phyloP scores from a whole-genome alignment of 1,140 invertebrate species.

The Pachypsylla venusta region DNA sequence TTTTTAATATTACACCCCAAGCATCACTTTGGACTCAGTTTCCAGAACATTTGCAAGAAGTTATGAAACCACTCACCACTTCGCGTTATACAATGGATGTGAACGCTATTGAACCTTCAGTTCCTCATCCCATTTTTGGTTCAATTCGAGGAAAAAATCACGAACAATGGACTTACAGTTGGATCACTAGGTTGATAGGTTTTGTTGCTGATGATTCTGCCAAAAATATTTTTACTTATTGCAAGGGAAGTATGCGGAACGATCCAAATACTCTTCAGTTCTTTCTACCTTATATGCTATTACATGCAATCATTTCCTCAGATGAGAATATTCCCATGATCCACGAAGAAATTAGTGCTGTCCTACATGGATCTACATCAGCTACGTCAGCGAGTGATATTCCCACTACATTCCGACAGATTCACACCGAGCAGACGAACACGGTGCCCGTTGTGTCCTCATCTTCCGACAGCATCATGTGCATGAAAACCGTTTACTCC shows the following conservation, averaged over 20 bases:
- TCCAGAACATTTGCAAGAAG: slow-evolving; percentile 20
- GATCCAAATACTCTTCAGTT: slow-evolving; percentile 49
- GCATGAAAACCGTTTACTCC: slow-evolving; percentile 48
- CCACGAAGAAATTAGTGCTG: slow-evolving; percentile 15
- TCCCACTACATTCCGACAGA: background rate
- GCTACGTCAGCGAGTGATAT: background rate
- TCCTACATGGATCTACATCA: background rate
- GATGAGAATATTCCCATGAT: slow-evolving; percentile 14
- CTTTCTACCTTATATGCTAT: slow-evolving; percentile 53
- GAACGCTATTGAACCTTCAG: background rate
- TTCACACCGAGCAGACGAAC: background rate
- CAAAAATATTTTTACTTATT: slow-evolving; percentile 41
- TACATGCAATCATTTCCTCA: slow-evolving; percentile 7
- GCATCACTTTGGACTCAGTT: slow-evolving; percentile 18
- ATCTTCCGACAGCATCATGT: slow-evolving; percentile 23
- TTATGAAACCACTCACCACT: slow-evolving; percentile 21
- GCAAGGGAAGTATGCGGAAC: slow-evolving; percentile 49
- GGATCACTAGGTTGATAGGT: slow-evolving; percentile 42
- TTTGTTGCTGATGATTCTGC: slow-evolving; percentile 37
- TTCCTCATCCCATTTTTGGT: slow-evolving; percentile 41
- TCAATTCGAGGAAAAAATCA: slow-evolving; percentile 45
- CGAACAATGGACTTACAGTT: slow-evolving; percentile 55
- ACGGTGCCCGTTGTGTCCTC: background rate
- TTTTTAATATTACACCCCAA: slow-evolving; percentile 46
- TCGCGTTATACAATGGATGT: slow-evolving; percentile 10